These are phyloP conservation scores for Caenorhabditis inopinata DNA, from an alignment of 1,140 invertebrate species.

Conservation along the genomic window DNA sequence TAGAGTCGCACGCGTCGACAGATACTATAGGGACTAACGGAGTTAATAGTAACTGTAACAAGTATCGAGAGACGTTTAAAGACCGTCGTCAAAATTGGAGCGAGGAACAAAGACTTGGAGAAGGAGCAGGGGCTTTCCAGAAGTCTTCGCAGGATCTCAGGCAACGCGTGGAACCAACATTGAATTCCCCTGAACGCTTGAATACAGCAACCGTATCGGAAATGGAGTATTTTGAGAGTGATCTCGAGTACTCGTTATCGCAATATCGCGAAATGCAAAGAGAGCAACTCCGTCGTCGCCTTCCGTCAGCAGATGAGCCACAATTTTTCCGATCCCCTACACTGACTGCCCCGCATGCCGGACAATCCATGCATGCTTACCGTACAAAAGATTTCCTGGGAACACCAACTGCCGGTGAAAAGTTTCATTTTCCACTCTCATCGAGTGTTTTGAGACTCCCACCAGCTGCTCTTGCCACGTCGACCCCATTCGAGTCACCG, in stretches of 20 bases:
- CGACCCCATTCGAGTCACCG: not conserved
- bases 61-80: not conserved
- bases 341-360: not conserved
- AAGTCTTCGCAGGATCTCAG: not conserved
- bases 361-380: not conserved
- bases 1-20: not conserved
- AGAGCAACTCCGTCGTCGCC: not conserved
- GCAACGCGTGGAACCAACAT: not conserved
- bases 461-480: not conserved
- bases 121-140: not conserved
- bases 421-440: not conserved
- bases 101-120: no score
- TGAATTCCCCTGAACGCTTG: not conserved
- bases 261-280: not conserved
- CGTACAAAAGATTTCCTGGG: not conserved
- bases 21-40: not conserved
- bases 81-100: not conserved
- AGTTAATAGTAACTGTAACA: not conserved
- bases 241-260: not conserved
- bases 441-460: not conserved
- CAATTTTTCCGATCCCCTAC: not conserved
- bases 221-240: not conserved
- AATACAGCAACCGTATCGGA: not conserved
- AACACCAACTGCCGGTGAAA: conserved; percentile 2
- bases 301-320: not conserved